Conservation (phyloP, 2,113 vertebrate species). For the Symphodus melops region DNA sequence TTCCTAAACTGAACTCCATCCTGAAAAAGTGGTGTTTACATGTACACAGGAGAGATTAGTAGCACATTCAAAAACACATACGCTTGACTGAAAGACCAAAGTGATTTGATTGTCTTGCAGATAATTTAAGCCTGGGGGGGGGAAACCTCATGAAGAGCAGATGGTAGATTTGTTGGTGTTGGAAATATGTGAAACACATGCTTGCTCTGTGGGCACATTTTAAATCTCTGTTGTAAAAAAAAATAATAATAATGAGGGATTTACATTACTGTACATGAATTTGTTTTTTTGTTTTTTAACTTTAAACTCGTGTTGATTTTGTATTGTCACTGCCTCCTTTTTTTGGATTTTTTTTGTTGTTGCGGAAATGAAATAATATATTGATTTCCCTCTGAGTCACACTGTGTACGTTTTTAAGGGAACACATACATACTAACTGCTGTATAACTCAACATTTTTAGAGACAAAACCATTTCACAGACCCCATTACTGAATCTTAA, state of each 20-base stretch:
- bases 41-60: conserved; percentile 40
- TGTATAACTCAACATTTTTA: conserved; percentile 10
- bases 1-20: conserved; percentile 8
- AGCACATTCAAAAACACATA: conserved; percentile 47
- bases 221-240: conserved; percentile 27
- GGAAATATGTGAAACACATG: conserved; percentile 45
- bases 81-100: conserved; percentile 71
- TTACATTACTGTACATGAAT: conserved; percentile 3
- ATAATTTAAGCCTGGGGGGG: conserved; percentile 35
- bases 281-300: conserved; percentile 9
- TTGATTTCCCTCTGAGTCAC: conserved; percentile 44
- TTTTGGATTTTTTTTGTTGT: conserved; percentile 26
- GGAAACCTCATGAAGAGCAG: conserved; percentile 26
- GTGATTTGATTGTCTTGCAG: conserved; percentile 48
- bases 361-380: conserved; percentile 75
- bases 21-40: neutral
- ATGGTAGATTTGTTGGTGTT: conserved; percentile 35
- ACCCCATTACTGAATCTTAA: conserved; percentile 26
- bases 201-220: conserved; percentile 46
- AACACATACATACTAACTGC: no score
- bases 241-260: conserved; percentile 3
- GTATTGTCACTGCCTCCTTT: conserved; percentile 31
- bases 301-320: conserved; percentile 29
- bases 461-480: conserved; percentile 1
- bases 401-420: conserved; percentile 15